phyloP scores from a whole-genome alignment of 2,888 invertebrate genomes.

The Sialis fuliginosa region DNA sequence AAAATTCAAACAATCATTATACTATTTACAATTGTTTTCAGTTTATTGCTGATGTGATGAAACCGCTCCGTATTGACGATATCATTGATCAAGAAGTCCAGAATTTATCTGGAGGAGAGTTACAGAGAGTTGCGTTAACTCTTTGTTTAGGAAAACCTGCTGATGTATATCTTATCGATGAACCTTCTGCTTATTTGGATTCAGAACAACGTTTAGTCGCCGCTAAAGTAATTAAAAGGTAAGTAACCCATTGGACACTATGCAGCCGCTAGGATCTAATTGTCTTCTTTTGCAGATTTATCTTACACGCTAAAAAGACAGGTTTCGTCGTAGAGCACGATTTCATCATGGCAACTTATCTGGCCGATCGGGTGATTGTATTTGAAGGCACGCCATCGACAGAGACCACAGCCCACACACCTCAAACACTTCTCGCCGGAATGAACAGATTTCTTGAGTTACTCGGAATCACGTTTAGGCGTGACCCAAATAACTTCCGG shows the following conservation, averaged over 20 bases:
- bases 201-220: constrained; percentile 99
- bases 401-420: constrained; percentile 74
- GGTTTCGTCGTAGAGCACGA: constrained; percentile 99
- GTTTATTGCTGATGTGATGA: constrained; percentile 98
- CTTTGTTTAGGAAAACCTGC: constrained; percentile 97
- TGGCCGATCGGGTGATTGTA: constrained; percentile 95
- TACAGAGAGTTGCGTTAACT: constrained; percentile 92
- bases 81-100: constrained; percentile 97
- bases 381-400: constrained; percentile 92
- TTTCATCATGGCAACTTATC: constrained; percentile 99
- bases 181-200: constrained; percentile 97
- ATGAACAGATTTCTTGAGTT: constrained; percentile 96
- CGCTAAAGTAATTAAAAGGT: constrained; percentile 97
- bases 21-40: constrained; percentile 22
- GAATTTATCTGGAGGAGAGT: constrained; percentile 96
- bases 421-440: constrained; percentile 84
- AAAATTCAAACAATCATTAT: background rate
- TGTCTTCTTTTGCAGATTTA: constrained; percentile 44
- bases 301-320: constrained; percentile 97
- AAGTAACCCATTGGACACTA: constrained; percentile 5
- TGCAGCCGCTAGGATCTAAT: background rate
- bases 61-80: constrained; percentile 90
- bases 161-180: constrained; percentile 96
- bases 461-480: constrained; percentile 90
- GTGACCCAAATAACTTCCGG: constrained; percentile 97